Evolutionary conservation across 2,888 invertebrate genomes (phyloP), one percentile per base, ranked within the genome.

Genomic region (Dasypolia templi): DNA sequence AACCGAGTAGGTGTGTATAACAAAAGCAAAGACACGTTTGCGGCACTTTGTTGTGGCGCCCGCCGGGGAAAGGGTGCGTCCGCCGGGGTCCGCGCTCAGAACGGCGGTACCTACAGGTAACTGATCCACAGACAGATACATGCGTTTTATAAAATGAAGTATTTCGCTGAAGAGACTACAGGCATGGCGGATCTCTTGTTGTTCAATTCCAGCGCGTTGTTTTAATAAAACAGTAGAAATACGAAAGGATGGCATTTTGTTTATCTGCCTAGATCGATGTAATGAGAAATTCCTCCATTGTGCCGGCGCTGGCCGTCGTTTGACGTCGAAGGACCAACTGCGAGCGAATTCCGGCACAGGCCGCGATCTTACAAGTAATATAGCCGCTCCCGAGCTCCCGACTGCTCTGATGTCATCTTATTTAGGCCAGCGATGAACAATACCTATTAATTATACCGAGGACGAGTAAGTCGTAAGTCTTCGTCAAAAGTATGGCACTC

Each of bases 1-100:
- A 72, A 74, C 81, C 73, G 53, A 77, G 68, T 71, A 80, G 61
- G 72, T 64, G 77, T 82, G 77, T 72, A 72, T 75, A 71, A 74
- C 84, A 81, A 75, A 72, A 81, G 81, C 61, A 74, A 77, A 79
- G 84, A 71, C 81, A 72, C 70, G 76, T 58, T 75, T 67, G 76
- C 39, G 72, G 56, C n/a, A 42, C 72, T 68, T 72, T 80, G 72
- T 69, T 22, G 78, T 49, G 82, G 72, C 63, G 51, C 59, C 35
- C 22, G 22, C 1, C 29, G 22, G 44, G 29, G 2, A 32, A 6
- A 26, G n/a, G 12, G 35, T 17, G 19, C 29, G 9, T 22, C 14
- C 53, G 44, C 5, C 9, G n/a, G 29, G 19, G 12, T 0, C 6
- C 2, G 1, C 14, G 12, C 14, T 26, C 59, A 3, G 44, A 35